phyloP scores from a whole-genome alignment of 2,888 invertebrate species.

The Leucophora obtusa region DNA sequence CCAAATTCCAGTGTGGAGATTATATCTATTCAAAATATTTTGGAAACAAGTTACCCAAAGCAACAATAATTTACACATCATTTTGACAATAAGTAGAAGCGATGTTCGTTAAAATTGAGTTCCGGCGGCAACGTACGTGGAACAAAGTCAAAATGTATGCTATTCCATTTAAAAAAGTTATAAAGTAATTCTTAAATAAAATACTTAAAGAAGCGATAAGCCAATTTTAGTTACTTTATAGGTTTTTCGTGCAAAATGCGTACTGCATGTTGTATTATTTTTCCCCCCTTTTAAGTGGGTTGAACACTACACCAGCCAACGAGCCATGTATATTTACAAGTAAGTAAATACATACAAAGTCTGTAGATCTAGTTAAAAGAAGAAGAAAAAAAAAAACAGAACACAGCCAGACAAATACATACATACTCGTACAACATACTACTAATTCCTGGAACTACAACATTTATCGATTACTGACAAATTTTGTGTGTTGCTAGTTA shows the following conservation, averaged over 20 bases:
- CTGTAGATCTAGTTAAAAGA: neutral
- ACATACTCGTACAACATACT: neutral
- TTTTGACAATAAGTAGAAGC: too few species aligned
- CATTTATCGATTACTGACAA: slow-evolving; percentile 58
- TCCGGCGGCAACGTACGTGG: too few species aligned
- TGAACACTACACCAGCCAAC: neutral
- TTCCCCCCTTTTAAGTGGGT: neutral
- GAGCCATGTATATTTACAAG: neutral
- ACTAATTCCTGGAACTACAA: slow-evolving; percentile 52
- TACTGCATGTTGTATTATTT: neutral
- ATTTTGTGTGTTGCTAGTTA: neutral
- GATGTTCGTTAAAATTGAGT: too few species aligned
- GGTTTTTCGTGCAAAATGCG: neutral
- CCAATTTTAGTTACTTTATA: neutral
- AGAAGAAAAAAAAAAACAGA: neutral
- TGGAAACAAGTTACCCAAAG: too few species aligned
- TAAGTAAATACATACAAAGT: neutral
- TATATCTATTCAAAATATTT: too few species aligned
- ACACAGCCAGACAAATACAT: neutral
- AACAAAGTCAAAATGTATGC: too few species aligned
- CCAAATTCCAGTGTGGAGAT: too few species aligned
- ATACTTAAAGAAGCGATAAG: neutral
- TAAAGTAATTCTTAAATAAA: too few species aligned
- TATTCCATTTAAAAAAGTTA: too few species aligned
- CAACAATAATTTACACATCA: too few species aligned